A percentile compares a stretch with the other conserved stretches of the same genome.
These are phyloP conservation scores for Oceanodroma tethys DNA, from an alignment of 2,113 vertebrate genomes.

Conservation along the genomic window DNA sequence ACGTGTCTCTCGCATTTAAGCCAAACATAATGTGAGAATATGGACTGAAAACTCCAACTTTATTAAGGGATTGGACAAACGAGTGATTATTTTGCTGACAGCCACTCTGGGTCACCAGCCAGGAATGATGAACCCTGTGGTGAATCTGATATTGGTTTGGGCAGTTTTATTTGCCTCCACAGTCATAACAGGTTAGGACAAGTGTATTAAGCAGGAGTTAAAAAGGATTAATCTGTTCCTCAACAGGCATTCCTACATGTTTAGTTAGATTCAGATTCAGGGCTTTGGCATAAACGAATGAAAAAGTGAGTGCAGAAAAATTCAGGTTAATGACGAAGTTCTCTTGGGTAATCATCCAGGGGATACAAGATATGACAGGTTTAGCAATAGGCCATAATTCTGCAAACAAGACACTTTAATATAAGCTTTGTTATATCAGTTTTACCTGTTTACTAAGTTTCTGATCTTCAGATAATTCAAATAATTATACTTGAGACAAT, in stretches of 20 bases:
- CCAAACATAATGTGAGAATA: neutral
- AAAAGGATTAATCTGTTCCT: neutral
- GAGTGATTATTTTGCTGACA: neutral
- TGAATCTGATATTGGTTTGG: neutral
- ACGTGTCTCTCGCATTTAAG: neutral
- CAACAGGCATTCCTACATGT: neutral
- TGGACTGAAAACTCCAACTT: neutral
- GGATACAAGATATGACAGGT: neutral
- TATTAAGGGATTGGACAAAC: neutral
- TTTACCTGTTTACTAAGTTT: too few relatives aligned
- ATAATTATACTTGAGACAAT: too few relatives aligned
- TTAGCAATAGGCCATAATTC: neutral
- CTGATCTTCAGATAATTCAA: too few relatives aligned
- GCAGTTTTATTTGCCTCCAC: neutral
- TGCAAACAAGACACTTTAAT: neutral
- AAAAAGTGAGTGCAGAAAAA: neutral
- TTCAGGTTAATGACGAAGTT: neutral
- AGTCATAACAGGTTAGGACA: neutral
- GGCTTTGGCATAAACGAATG: neutral
- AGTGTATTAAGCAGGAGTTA: neutral
- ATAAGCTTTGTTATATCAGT: conserved; percentile 13
- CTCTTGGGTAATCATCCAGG: conserved; percentile 1
- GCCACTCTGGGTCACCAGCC: neutral
- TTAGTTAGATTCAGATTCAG: neutral
- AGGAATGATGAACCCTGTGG: neutral